Evolutionary conservation across 2,888 invertebrate species (phyloP), one percentile per base, ranked within the genome.

Genomic region (Apamea anceps): DNA sequence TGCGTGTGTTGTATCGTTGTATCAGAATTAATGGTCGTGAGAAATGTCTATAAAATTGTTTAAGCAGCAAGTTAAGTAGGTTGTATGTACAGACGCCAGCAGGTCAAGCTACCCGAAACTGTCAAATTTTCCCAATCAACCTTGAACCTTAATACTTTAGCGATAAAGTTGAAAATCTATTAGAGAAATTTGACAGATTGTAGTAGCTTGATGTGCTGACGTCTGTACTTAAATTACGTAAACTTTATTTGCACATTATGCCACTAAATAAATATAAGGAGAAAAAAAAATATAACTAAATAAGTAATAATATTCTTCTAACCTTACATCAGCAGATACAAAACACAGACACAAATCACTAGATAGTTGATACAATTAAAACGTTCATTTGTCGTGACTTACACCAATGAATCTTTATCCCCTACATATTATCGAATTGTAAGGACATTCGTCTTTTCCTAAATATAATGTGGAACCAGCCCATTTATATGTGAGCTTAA

Each of bases 351-450:
- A 60, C 63, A 70, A 51, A 80, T 85, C 70, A 65, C 72, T 21
- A 2, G 45, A 73, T 65, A 73, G 68, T 65, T 25, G 72, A 72
- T 51, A 81, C 60, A 57, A 67, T 74, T 68, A 66, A 76, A 85
- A 48, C 45, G 79, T 32, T 70, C 54, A 77, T 72, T 84, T 86
- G 62, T 74, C 90, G 89, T 89, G 87, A 85, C 87, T 77, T 73
- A 25, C n/a, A 45, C 12, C 77, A 70, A 82, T 89, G 28, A 80
- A 88, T 88, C 88, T 89, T 80, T 45, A 75, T 74, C 75, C 76
- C 66, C 66, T 76, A 81, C 57, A 81, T 72, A 85, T 88, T 85
- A 81, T 77, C 84, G 73, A 77, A 87, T 81, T 80, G 81, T 32
- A 72, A 57, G 66, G 71, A 73, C 72, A 76, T 83, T 80, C 42